Conservation (phyloP, 2,113 vertebrate genomes). For the Nothobranchius kuhntae region DNA sequence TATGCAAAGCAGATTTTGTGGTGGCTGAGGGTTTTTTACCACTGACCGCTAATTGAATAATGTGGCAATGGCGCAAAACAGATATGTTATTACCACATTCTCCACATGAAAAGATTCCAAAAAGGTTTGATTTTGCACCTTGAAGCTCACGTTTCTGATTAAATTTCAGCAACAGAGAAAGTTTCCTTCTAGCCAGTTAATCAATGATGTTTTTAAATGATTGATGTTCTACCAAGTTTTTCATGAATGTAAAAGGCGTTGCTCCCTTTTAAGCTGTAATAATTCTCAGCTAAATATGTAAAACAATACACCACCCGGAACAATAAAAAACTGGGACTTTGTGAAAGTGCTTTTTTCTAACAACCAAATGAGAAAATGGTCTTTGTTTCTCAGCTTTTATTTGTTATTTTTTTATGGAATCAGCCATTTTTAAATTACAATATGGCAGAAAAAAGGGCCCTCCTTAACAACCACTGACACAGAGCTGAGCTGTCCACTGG, state of each 20-base stretch:
- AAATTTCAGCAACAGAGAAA: not conserved
- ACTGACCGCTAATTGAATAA: constrained; percentile 55
- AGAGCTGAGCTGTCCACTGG: constrained; percentile 19
- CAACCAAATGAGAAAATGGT: not conserved
- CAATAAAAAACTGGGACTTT: too few species aligned
- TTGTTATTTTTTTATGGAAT: too few species aligned
- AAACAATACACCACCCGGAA: too few species aligned
- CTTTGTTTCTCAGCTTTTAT: too few species aligned
- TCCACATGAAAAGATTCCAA: constrained; percentile 25
- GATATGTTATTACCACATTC: constrained; percentile 31
- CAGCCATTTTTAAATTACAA: too few species aligned
- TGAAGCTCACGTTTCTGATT: constrained; percentile 14
- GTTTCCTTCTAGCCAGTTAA: too few species aligned
- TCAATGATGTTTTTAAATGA: too few species aligned
- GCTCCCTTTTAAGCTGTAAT: too few species aligned
- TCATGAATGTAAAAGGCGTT: too few species aligned
- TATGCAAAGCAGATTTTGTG: constrained; percentile 12
- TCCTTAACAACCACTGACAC: constrained; percentile 9
- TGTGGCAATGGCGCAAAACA: constrained; percentile 41
- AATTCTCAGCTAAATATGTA: too few species aligned
- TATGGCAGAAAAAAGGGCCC: not conserved
- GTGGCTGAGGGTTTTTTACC: constrained; percentile 15
- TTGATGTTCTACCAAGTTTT: too few species aligned
- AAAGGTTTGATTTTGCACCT: constrained; percentile 15
- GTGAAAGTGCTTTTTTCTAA: not conserved